Conservation (phyloP, 2,888 invertebrate genomes). For the Chrysina gloriosa region DNA sequence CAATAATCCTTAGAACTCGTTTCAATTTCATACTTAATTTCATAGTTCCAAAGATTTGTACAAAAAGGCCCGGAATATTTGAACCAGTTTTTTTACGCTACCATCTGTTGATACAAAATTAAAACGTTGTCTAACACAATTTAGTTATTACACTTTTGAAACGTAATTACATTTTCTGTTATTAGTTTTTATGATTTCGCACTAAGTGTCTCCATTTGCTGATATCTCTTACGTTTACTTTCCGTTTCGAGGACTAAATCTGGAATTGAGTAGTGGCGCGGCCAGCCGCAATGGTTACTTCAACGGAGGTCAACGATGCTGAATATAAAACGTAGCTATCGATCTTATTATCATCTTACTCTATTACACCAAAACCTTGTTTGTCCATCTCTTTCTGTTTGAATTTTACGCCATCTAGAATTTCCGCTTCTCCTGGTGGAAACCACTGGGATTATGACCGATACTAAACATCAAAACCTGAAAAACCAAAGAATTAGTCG, state of each 20-base stretch:
- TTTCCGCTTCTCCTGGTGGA: slow-evolving; percentile 16
- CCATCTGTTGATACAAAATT: too few relatives aligned
- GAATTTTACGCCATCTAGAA: slow-evolving; percentile 19
- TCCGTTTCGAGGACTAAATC: slow-evolving; percentile 10
- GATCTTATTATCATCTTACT: slow-evolving; percentile 39
- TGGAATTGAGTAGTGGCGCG: slow-evolving; percentile 26
- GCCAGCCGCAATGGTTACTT: slow-evolving; percentile 31
- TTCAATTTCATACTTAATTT: too few relatives aligned
- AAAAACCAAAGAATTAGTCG: slow-evolving; percentile 7
- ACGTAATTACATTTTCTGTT: too few relatives aligned
- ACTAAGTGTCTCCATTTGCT: not conserved
- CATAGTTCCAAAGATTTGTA: too few relatives aligned
- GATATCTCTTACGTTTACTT: not conserved
- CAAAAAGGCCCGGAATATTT: too few relatives aligned
- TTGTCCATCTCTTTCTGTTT: slow-evolving; percentile 19
- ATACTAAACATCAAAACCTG: slow-evolving; percentile 1
- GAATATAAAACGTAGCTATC: slow-evolving; percentile 38
- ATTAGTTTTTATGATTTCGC: not conserved
- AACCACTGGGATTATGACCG: not conserved
- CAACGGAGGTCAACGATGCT: slow-evolving; percentile 35
- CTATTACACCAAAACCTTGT: slow-evolving; percentile 15
- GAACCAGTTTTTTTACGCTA: too few relatives aligned
- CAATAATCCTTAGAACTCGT: too few relatives aligned
- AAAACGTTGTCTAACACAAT: too few relatives aligned
- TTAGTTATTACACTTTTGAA: too few relatives aligned